Evolutionary conservation across 2,888 invertebrate species (phyloP), one percentile per base, ranked within the genome.

Genomic region (Candidula unifasciata): DNA sequence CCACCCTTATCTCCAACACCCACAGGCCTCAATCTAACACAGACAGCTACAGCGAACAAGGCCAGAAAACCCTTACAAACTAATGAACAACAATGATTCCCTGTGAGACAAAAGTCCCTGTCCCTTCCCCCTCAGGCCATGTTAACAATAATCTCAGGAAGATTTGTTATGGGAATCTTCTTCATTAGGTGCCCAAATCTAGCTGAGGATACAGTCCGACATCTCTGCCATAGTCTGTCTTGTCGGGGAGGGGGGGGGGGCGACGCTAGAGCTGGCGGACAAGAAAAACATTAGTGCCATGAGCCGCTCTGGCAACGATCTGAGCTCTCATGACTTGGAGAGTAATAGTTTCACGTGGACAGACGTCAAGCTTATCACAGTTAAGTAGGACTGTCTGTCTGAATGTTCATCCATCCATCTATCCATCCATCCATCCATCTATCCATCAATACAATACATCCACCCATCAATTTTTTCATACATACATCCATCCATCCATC

Each of bases 131-230:
- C 69, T n/a, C 33, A 30, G 69, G 69, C 27, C 80, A 80, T 52
- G 52, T 69, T 66, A 54, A 66, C 68, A 69, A 68, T 80, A 80
- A 80, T 80, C 80, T 33, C 52, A n/a, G 30, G 68, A 69, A 69
- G 80, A 80, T 80, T 80, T 80, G 80, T 80, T 80, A 68, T 52
- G 68, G 80, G 35, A 80, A 80, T 66, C 80, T 66, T 68, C 80
- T 80, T 80, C 80, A 80, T 80, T 80, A 80, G 69, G 21, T 54
- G 54, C 24, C 33, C 66, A 69, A 54, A 52, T 52, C 69, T 68
- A 2, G 80, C 27, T 33, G 8, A 3, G 13, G 69, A 66, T 44
- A 52, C 3, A 27, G 52, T 37, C 1, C 0, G 54, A 5, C 30
- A 35, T 33, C 54, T 8, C 66, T 66, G 66, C 64, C 66, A 69